These are phyloP conservation scores for Xenopus laevis DNA, from an alignment of 2,113 vertebrate species.

Conservation along the genomic window DNA sequence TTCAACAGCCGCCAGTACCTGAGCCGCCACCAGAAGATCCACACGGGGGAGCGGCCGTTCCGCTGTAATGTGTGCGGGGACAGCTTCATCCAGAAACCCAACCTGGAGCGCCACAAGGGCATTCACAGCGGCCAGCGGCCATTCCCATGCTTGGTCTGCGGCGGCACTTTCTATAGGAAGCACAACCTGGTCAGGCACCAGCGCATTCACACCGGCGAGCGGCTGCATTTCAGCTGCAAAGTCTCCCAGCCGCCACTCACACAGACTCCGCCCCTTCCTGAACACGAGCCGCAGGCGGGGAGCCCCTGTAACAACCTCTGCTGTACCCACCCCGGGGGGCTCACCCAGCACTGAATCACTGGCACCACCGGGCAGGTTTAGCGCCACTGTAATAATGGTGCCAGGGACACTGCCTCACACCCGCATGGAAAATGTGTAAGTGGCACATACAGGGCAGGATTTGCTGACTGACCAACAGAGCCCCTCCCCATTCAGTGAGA, in stretches of 20 bases:
- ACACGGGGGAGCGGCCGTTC: conserved; percentile 55
- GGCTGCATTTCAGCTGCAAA: conserved; percentile 35
- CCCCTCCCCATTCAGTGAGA: too few relatives aligned
- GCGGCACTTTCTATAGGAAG: conserved; percentile 48
- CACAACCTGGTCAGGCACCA: conserved; percentile 34
- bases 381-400: not conserved
- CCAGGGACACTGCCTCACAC: not conserved
- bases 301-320: conserved; percentile 9
- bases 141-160: conserved; percentile 50
- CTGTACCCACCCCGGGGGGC: conserved; percentile 10
- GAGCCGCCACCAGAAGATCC: conserved; percentile 53
- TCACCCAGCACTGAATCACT: not conserved
- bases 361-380: too few relatives aligned
- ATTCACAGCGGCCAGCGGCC: conserved; percentile 57
- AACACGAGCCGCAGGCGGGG: not conserved
- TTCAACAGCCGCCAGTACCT: conserved; percentile 53
- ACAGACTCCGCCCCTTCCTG: not conserved
- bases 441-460: not conserved
- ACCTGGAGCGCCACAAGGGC: conserved; percentile 53
- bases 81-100: conserved; percentile 51
- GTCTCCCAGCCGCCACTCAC: conserved; percentile 7
- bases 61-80: conserved; percentile 56
- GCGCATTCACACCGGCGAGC: conserved; percentile 38
- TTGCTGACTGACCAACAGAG: too few relatives aligned
- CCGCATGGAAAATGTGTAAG: not conserved